Percentiles rank a stretch among this genome's conserved stretches.
phyloP scores from a whole-genome alignment of 2,797 vertebrate genomes.

The Geotria australis region DNA sequence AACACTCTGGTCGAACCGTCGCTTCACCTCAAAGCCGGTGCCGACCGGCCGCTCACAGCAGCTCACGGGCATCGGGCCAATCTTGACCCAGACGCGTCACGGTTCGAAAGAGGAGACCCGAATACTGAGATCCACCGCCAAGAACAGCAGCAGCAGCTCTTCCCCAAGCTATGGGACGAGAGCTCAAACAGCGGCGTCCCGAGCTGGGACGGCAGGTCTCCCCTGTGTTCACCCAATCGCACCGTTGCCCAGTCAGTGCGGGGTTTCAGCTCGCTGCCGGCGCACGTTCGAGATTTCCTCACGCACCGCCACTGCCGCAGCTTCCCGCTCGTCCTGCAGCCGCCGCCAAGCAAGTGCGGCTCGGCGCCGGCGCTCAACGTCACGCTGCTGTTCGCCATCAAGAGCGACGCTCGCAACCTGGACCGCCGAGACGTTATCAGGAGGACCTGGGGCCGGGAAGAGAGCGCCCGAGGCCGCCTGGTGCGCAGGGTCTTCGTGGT shows the following conservation, averaged over 20 bases:
- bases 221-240: neutral
- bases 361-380: neutral
- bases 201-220: neutral
- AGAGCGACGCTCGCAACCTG: neutral
- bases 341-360: slow-evolving; percentile 5
- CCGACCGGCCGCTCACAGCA: too few relatives aligned
- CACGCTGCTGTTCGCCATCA: neutral
- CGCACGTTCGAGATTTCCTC: neutral
- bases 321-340: neutral
- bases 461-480: slow-evolving; percentile 6
- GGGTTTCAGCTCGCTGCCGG: neutral
- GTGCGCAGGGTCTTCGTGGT: slow-evolving; percentile 45
- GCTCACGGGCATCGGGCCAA: too few relatives aligned
- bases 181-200: too few relatives aligned
- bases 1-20: too few relatives aligned
- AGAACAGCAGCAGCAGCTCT: too few relatives aligned
- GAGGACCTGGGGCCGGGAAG: neutral
- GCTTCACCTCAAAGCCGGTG: too few relatives aligned
- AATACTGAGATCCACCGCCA: too few relatives aligned
- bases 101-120: too few relatives aligned
- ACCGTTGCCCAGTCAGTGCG: neutral
- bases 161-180: too few relatives aligned
- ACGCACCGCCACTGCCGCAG: neutral
- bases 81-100: too few relatives aligned
- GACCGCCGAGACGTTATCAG: neutral